Conservation (phyloP, 1,140 invertebrate genomes). For the Nebria ingens region DNA sequence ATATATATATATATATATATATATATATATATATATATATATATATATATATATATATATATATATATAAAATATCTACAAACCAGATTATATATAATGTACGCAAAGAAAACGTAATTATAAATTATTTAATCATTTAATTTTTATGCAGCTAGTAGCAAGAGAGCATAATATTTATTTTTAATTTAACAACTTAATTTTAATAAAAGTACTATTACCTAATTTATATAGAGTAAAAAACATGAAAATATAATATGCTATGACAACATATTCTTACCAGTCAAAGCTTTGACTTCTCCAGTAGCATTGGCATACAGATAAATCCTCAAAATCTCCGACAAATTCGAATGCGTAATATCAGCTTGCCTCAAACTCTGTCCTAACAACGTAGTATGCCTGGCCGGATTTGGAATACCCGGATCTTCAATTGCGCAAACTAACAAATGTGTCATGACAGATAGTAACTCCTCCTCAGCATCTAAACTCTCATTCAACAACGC, state of each 20-base stretch:
- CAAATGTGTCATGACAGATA: conserved; percentile 81
- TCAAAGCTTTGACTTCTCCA: conserved; percentile 71
- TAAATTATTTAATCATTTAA: too few species aligned
- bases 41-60: too few species aligned
- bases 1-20: too few species aligned
- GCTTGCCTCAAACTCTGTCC: conserved; percentile 85
- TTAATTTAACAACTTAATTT: not conserved
- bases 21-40: too few species aligned
- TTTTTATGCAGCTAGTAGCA: too few species aligned
- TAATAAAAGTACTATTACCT: not conserved
- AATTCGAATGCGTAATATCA: conserved; percentile 80
- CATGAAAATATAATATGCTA: not conserved
- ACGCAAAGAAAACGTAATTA: too few species aligned
- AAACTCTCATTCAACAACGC: conserved; percentile 65
- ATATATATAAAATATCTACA: too few species aligned
- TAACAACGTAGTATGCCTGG: conserved; percentile 73
- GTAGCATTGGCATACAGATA: conserved; percentile 80
- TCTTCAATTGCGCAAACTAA: conserved; percentile 89
- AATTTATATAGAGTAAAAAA: not conserved
- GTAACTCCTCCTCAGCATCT: conserved; percentile 75
- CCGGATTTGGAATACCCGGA: conserved; percentile 84
- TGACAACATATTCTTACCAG: conserved; percentile 39
- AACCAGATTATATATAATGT: too few species aligned
- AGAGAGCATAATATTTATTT: not conserved
- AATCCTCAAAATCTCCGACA: conserved; percentile 86